These are phyloP conservation scores for Terebella lapidaria DNA, from an alignment of 2,888 invertebrate genomes.

Conservation along the genomic window DNA sequence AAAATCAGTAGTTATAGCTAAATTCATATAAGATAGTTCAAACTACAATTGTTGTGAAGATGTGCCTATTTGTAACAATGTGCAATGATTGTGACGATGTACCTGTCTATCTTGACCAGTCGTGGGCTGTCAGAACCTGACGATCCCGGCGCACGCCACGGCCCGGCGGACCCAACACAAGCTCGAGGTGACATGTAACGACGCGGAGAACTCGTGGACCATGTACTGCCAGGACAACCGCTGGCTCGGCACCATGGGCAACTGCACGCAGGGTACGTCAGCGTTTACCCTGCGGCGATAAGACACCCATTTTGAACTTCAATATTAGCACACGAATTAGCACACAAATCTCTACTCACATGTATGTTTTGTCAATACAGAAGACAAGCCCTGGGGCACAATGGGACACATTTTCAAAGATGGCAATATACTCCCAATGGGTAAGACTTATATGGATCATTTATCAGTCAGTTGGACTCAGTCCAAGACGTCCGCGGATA, in stretches of 20 bases:
- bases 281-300: no score
- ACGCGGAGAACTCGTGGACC: background rate
- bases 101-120: no score
- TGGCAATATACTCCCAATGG: background rate
- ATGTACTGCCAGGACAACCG: background rate
- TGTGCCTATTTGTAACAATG: no score
- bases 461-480: no score
- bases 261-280: background rate
- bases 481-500: no score
- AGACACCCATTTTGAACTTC: no score
- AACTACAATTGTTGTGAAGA: no score
- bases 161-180: background rate
- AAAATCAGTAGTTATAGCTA: no score
- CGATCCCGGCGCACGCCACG: background rate
- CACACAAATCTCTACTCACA: background rate
- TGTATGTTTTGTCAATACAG: background rate
- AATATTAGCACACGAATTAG: background rate
- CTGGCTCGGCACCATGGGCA: background rate
- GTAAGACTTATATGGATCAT: no score
- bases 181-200: background rate
- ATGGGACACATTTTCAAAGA: background rate
- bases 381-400: no score
- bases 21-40: no score
- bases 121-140: background rate
- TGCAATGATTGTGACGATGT: no score